Conservation (phyloP, 2,113 vertebrate genomes). For the Anguilla rostrata region DNA sequence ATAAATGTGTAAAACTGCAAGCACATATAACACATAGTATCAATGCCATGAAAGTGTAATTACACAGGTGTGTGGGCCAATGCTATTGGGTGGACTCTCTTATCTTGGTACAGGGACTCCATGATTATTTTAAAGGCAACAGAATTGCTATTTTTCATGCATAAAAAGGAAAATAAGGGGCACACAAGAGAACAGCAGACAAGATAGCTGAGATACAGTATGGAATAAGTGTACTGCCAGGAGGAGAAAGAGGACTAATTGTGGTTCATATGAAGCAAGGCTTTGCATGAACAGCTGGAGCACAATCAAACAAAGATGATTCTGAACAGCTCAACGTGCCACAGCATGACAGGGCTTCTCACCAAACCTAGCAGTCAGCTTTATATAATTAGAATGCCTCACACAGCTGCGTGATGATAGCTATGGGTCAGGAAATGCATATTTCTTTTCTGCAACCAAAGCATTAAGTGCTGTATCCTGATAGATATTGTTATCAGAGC, state of each 20-base stretch:
- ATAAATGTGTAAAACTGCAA: background rate
- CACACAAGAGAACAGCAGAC: background rate
- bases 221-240: background rate
- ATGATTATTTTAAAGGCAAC: background rate
- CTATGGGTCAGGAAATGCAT: background rate
- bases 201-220: background rate
- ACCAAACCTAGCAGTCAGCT: constrained; percentile 10
- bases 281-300: constrained; percentile 13
- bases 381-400: background rate
- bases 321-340: constrained; percentile 2
- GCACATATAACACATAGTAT: background rate
- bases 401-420: background rate
- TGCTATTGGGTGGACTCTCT: background rate
- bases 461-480: too few species aligned
- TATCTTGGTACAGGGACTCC: background rate
- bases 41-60: background rate
- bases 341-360: constrained; percentile 1
- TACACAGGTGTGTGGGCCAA: background rate
- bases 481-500: background rate
- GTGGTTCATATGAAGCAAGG: background rate
- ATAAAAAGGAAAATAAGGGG: background rate
- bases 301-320: background rate
- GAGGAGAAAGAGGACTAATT: background rate
- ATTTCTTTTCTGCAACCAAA: too few species aligned
- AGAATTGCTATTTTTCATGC: background rate